Percentiles rank a stretch among this genome's conserved stretches.
Conservation (phyloP, 2,888 invertebrate genomes). For the Acleris literana region DNA sequence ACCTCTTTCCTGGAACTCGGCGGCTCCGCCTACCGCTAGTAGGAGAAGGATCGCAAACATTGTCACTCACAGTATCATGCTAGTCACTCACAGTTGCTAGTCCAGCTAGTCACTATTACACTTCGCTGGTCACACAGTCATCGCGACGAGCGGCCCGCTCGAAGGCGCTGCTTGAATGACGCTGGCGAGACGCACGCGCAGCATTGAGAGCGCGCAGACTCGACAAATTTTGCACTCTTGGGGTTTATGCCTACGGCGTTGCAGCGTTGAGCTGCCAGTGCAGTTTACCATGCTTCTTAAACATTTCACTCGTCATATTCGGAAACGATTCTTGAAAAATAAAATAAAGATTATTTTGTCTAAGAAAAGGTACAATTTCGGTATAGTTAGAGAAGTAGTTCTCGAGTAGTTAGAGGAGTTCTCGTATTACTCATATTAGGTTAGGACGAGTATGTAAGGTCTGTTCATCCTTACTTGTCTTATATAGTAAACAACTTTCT, state of each 20-base stretch:
- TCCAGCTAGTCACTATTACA: too few relatives aligned
- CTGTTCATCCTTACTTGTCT: too few relatives aligned
- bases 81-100: constrained; percentile 13
- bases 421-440: too few relatives aligned
- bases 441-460: too few relatives aligned
- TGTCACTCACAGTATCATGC: constrained; percentile 48
- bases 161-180: constrained; percentile 63
- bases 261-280: not conserved
- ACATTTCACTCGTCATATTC: too few relatives aligned
- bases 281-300: not conserved
- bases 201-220: constrained; percentile 40
- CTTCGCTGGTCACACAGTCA: not conserved
- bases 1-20: constrained; percentile 76
- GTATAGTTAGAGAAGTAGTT: too few relatives aligned
- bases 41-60: constrained; percentile 9
- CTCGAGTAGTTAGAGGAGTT: too few relatives aligned
- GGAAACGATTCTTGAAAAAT: too few relatives aligned
- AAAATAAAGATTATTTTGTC: too few relatives aligned
- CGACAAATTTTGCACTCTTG: constrained; percentile 10
- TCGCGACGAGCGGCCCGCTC: constrained; percentile 58
- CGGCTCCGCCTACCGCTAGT: constrained; percentile 45
- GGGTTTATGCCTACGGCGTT: constrained; percentile 2
- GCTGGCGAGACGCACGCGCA: constrained; percentile 52
- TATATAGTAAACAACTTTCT: too few relatives aligned
- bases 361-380: too few relatives aligned